Percentiles rank a stretch among this genome's conserved stretches.
Evolutionary conservation across 2,113 vertebrate genomes (phyloP).

Genomic region (Rynchops niger): DNA sequence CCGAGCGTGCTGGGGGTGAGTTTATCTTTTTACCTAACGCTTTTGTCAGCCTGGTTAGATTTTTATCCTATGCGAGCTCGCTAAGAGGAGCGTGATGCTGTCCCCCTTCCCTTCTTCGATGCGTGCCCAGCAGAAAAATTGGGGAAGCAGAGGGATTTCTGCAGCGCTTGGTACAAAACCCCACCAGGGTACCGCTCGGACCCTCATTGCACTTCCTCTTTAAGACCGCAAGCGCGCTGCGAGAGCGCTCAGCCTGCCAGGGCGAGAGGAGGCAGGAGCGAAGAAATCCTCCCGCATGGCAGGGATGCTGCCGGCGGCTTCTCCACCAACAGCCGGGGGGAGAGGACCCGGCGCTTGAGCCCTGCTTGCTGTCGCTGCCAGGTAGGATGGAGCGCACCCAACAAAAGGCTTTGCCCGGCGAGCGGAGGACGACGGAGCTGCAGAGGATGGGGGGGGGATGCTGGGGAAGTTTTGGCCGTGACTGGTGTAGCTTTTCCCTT

Average conservation of each 20-base stretch:
- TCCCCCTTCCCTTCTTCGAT: fast-evolving
- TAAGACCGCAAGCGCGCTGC: not conserved
- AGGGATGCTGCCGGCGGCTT: not conserved
- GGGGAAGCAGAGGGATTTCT: not conserved
- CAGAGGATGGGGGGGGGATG: not conserved
- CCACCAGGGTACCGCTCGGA: fast-evolving
- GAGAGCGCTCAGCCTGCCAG: not conserved
- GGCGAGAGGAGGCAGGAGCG: not conserved
- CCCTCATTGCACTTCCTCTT: not conserved
- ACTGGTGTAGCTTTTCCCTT: not conserved
- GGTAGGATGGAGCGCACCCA: fast-evolving
- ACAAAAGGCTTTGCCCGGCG: not conserved
- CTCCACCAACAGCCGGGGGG: fast-evolving
- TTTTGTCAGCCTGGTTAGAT: not conserved
- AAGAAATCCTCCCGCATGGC: not conserved
- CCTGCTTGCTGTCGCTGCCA: not conserved
- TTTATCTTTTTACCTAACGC: not conserved
- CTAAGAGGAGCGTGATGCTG: fast-evolving
- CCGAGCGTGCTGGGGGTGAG: not conserved
- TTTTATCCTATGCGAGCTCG: not conserved
- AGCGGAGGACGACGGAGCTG: not conserved
- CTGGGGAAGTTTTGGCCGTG: not conserved
- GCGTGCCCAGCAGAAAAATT: fast-evolving
- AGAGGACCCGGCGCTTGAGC: not conserved
- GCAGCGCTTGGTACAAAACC: too few relatives aligned